Conservation (phyloP, 2,888 invertebrate genomes). For the Schrankia costaestrigalis region DNA sequence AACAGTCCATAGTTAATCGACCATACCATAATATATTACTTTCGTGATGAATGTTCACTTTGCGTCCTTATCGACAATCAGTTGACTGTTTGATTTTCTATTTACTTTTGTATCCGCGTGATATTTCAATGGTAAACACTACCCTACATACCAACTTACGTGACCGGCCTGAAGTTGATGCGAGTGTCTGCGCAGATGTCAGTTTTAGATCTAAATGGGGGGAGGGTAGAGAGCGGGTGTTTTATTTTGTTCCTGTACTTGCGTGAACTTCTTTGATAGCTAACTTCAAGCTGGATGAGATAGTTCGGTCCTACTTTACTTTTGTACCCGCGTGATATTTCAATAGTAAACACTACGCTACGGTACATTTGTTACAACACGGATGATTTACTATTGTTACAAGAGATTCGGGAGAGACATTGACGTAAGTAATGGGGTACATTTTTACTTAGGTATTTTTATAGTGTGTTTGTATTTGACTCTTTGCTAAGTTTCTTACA, state of each 20-base stretch:
- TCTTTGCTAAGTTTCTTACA: no score
- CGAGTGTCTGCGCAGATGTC: no score
- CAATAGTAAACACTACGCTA: slow-evolving; percentile 14
- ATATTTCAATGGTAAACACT: slow-evolving; percentile 21
- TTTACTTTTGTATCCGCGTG: slow-evolving; percentile 14
- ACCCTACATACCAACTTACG: no score
- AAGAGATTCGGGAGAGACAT: slow-evolving; percentile 23
- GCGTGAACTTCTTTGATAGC: no score
- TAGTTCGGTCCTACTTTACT: no score
- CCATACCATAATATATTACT: slow-evolving; percentile 10
- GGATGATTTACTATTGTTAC: slow-evolving; percentile 34
- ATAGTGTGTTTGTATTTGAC: no score
- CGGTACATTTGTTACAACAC: slow-evolving; percentile 33
- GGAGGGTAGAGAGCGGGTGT: no score
- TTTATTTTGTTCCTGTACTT: no score
- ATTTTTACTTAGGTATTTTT: slow-evolving; percentile 20
- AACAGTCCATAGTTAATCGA: no score
- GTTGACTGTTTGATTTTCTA: slow-evolving; percentile 7
- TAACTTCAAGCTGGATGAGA: no score
- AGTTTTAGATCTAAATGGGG: no score
- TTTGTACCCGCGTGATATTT: slow-evolving; percentile 19
- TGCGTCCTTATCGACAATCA: slow-evolving; percentile 11
- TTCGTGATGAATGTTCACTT: slow-evolving; percentile 8
- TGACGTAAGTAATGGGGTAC: slow-evolving; percentile 32
- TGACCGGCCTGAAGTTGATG: no score